These are phyloP conservation scores for Prionailurus bengalensis DNA, from an alignment of 2,113 vertebrate species.

Conservation along the genomic window DNA sequence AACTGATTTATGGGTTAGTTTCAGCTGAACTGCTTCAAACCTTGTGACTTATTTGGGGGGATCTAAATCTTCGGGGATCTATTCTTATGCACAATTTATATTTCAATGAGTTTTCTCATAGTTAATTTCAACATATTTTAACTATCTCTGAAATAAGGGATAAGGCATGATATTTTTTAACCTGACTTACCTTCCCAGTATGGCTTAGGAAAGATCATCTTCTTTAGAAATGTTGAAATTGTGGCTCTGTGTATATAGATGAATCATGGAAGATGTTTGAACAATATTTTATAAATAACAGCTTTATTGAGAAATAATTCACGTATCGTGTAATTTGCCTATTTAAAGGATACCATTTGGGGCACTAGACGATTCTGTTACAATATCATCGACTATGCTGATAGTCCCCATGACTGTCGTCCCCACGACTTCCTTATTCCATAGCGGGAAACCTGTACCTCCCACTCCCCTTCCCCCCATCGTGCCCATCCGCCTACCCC, in stretches of 20 bases:
- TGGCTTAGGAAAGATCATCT: not conserved
- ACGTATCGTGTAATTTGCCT: not conserved
- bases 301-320: not conserved
- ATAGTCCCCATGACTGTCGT: no score
- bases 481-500: not conserved
- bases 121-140: slow-evolving; percentile 47
- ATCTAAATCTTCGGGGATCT: not conserved
- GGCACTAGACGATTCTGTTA: not conserved
- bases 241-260: not conserved
- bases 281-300: not conserved
- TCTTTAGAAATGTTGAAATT: not conserved
- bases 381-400: not conserved
- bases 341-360: not conserved
- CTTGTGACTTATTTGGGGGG: slow-evolving; percentile 10
- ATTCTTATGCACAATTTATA: slow-evolving; percentile 35
- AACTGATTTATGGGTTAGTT: not conserved
- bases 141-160: slow-evolving; percentile 21
- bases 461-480: not conserved
- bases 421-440: not conserved
- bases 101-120: slow-evolving; percentile 51
- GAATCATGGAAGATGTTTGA: slow-evolving; percentile 1
- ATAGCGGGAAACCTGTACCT: not conserved
- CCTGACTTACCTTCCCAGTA: not conserved
- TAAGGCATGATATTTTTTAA: not conserved
- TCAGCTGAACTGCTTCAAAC: slow-evolving; percentile 21